Evolutionary conservation across 1,140 invertebrate genomes (phyloP).

Genomic region (Ips nitidus): DNA sequence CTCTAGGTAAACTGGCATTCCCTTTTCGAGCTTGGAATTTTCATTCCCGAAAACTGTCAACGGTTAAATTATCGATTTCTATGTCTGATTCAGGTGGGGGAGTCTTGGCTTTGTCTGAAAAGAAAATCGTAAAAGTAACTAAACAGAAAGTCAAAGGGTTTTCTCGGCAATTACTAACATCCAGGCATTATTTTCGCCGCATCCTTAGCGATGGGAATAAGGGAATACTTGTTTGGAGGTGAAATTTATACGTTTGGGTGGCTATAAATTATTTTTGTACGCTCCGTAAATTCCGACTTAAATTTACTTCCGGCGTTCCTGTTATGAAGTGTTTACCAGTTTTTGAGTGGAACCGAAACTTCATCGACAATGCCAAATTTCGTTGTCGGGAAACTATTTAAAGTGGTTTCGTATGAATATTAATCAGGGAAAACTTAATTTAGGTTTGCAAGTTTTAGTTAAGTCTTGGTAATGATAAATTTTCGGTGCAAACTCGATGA

Average conservation of each 20-base stretch:
- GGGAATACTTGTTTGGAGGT: slow-evolving; percentile 16
- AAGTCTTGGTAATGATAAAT: too few species aligned
- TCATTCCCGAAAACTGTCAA: too few species aligned
- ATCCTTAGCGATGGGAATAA: slow-evolving; percentile 19
- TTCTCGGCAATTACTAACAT: slow-evolving; percentile 21
- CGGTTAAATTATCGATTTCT: too few species aligned
- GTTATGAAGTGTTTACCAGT: slow-evolving; percentile 6
- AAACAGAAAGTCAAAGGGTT: slow-evolving; percentile 9
- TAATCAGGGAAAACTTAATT: too few species aligned
- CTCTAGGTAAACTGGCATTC: background rate
- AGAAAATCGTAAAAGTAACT: background rate
- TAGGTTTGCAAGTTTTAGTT: too few species aligned
- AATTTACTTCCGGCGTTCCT: slow-evolving; percentile 12
- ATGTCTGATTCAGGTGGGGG: background rate
- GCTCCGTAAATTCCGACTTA: slow-evolving; percentile 17
- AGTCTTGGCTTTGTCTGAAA: background rate
- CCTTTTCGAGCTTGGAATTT: too few species aligned
- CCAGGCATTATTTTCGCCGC: slow-evolving; percentile 17
- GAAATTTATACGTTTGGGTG: slow-evolving; percentile 23
- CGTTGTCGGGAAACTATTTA: too few species aligned
- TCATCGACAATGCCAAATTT: too few species aligned
- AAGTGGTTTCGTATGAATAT: too few species aligned
- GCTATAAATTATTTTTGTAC: slow-evolving; percentile 27
- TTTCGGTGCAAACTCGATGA: too few species aligned
- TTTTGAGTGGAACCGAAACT: background rate